Conservation (phyloP, 2,888 invertebrate species). For the Holacanthella duospinosa region DNA sequence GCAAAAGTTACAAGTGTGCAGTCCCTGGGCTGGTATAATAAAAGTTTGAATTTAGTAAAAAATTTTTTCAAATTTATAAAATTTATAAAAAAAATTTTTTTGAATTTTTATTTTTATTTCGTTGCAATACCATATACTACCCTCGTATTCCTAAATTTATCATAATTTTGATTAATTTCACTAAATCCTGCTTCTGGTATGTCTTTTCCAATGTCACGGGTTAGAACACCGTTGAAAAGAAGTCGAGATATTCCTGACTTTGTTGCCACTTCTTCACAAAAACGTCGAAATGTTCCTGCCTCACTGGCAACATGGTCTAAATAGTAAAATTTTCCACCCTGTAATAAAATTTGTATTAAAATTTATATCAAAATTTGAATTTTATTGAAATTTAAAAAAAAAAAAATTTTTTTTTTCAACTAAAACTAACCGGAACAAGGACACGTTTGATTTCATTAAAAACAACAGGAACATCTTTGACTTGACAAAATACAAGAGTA, state of each 20-base stretch:
- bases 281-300: slow-evolving; percentile 24
- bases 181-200: slow-evolving; percentile 33
- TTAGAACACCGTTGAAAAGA: slow-evolving; percentile 37
- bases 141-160: background rate
- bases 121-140: background rate
- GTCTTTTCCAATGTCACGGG: slow-evolving; percentile 29
- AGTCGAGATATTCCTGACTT: slow-evolving; percentile 32
- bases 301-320: slow-evolving; percentile 38
- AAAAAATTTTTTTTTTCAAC: background rate
- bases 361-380: background rate
- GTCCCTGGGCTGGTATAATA: too few relatives aligned
- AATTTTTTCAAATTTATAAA: too few relatives aligned
- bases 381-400: background rate
- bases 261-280: slow-evolving; percentile 34
- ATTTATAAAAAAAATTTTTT: background rate
- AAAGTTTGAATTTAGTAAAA: too few relatives aligned
- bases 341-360: background rate
- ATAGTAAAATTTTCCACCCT: slow-evolving; percentile 38
- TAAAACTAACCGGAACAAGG: slow-evolving; percentile 36
- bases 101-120: background rate
- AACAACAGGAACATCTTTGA: slow-evolving; percentile 31
- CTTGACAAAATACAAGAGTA: slow-evolving; percentile 39
- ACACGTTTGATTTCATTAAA: slow-evolving; percentile 39
- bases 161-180: slow-evolving; percentile 27
- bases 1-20: too few relatives aligned